Evolutionary conservation across 2,113 vertebrate genomes (phyloP).

Genomic region (Dasyurus viverrinus): DNA sequence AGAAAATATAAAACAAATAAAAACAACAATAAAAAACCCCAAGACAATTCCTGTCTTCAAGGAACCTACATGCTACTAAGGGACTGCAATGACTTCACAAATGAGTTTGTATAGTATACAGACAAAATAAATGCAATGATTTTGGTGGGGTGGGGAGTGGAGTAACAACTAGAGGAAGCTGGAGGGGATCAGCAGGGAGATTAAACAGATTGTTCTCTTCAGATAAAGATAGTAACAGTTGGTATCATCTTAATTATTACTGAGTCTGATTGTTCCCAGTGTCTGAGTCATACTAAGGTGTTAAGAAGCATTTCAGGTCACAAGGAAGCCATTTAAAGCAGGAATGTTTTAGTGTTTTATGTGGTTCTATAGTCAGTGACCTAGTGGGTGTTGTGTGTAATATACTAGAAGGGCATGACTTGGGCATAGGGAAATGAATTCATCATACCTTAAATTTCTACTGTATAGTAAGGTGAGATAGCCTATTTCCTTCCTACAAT

Average conservation of each 20-base stretch:
- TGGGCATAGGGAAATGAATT: conserved; percentile 35
- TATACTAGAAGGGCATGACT: conserved; percentile 39
- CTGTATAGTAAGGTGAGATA: conserved; percentile 26
- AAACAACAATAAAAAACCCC: background rate
- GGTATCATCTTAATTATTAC: background rate
- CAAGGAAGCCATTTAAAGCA: background rate
- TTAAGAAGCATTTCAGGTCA: conserved; percentile 8
- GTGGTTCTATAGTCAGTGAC: conserved; percentile 24
- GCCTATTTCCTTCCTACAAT: conserved; percentile 1
- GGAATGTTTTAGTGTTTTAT: conserved; percentile 1
- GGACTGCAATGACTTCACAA: background rate
- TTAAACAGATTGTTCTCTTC: background rate
- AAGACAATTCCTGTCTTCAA: background rate
- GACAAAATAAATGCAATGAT: background rate
- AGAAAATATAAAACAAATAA: background rate
- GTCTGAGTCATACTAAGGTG: conserved; percentile 37
- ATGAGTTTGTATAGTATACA: background rate
- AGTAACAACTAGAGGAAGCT: background rate
- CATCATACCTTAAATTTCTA: conserved; percentile 31
- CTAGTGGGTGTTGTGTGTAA: conserved; percentile 28
- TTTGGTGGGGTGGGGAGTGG: background rate
- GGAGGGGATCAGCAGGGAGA: background rate
- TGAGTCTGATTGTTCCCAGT: background rate
- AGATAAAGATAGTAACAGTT: background rate
- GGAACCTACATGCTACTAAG: background rate